phyloP scores from a whole-genome alignment of 2,113 vertebrate species.

The Xyrauchen texanus region DNA sequence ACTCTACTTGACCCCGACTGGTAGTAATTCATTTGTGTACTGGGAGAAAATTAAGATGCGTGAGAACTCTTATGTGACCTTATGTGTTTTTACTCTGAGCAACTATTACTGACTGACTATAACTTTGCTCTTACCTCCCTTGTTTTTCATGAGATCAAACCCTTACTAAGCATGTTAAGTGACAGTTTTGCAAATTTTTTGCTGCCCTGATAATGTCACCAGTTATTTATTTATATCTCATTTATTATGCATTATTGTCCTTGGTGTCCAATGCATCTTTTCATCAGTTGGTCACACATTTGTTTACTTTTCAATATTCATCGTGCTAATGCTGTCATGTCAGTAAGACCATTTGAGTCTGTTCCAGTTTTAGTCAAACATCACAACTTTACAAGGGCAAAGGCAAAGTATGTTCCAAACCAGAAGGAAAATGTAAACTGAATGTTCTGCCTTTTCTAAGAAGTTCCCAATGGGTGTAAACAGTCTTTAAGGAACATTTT shows the following conservation, averaged over 20 bases:
- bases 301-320: no score
- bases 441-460: no score
- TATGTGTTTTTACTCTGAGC: neutral
- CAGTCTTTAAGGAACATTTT: neutral
- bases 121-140: neutral
- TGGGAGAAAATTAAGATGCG: neutral
- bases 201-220: neutral
- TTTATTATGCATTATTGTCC: neutral
- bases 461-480: no score
- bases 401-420: neutral
- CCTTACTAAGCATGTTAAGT: no score
- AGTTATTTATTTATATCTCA: neutral
- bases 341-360: neutral
- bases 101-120: neutral
- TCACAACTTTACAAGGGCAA: neutral
- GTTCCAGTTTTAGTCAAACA: neutral
- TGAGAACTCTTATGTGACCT: neutral
- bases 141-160: no score
- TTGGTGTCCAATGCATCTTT: no score
- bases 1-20: neutral
- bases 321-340: no score
- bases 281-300: no score
- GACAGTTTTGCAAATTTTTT: neutral
- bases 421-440: no score
- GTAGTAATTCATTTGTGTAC: neutral